Evolutionary conservation across 2,888 invertebrate genomes (phyloP), one percentile per base, ranked within the genome.

Genomic region (Dryadula phaetusa): DNA sequence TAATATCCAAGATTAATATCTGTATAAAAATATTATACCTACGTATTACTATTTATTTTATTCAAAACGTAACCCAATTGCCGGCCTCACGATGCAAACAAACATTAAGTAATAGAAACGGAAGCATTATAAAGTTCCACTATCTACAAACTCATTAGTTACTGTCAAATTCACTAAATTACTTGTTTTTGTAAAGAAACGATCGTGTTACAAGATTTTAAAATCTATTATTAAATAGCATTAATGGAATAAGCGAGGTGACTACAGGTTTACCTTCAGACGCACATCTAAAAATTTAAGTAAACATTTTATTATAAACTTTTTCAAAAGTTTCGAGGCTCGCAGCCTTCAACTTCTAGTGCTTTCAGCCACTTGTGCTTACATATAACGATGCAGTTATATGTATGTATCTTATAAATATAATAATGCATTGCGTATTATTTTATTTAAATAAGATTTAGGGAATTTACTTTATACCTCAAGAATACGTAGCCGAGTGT

Each of bases 241-340:
- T 88, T 86, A 87, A 88, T 88, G 87, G 87, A 82, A 82, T 74
- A 77, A 79, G 77, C 83, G 81, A 87, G 85, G 86, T 82, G 77
- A 74, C 34, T 65, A 81, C 79, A 76, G 16, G 63, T 67, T 70
- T 77, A 75, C 86, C 84, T 87, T 87, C 82, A 75, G 73, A 77
- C 76, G 80, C 76, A 73, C 74, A 79, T 80, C 75, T 75, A 74
- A 77, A 72, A 56, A 37, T 3, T 16, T 5, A n/a, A 40, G 22
- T 37, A 56, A 16, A 40, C n/a, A n/a, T 40, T 56, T n/a, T 56
- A 40, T 4, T 28, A 16, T 16, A 40, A 22, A 10, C 0, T 40
- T 56, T n/a, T 22, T 10, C 20, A 40, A 40, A 40, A 56, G 40
- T 10, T 16, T 16, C 25, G 25, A 37, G 20, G 2, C 22, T 54